Evolutionary conservation across 1,140 invertebrate species (phyloP), one percentile per base, ranked within the genome.

Genomic region (Pissodes strobi): DNA sequence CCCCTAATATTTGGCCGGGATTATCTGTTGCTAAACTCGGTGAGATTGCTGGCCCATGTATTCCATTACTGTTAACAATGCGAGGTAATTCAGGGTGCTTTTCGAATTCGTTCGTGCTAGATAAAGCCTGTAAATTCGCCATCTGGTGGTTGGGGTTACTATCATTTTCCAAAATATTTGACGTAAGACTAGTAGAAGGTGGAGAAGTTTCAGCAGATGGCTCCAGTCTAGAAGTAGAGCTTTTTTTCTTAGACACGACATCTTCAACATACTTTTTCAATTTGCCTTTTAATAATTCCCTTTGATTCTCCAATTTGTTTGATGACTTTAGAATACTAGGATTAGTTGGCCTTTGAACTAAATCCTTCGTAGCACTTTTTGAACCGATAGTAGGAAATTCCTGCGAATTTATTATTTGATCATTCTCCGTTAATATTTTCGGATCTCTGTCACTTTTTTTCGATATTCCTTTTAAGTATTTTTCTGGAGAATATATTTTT

Each of bases 401-500:
- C 12, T 3, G 1, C 2, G 1, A 2, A 46, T 21, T 46, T 46
- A 21, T 17, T 43, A 10, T 19, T n/a, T 1, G 12, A 2, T 21
- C 18, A 15, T 4, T 21, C 22, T 46, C n/a, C n/a, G 9, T 18
- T 21, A 8, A 10, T 8, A 21, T 8, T 5, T n/a, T n/a, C 12
- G 18, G 12, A 2, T 17, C 21, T 46, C 18, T 46, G n/a, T 46
- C 21, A 1, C 4, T 46, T 46, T 21, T 23, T 21, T 3, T 23
- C 1, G 43, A 21, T 19, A 19, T 10, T 17, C 10, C 19, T 43
- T 46, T 57, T 27, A 27, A 2, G 9, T 19, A 45, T 30, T 55
- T 63, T 34, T 63, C 51, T 5, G 60, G 60, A 15, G 38, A 30
- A 27, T 63, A 63, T 17, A 18, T 43, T 15, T 39, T 61, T 43